phyloP scores from a whole-genome alignment of 1,140 invertebrate genomes.

The Protaetia brevitarsis region DNA sequence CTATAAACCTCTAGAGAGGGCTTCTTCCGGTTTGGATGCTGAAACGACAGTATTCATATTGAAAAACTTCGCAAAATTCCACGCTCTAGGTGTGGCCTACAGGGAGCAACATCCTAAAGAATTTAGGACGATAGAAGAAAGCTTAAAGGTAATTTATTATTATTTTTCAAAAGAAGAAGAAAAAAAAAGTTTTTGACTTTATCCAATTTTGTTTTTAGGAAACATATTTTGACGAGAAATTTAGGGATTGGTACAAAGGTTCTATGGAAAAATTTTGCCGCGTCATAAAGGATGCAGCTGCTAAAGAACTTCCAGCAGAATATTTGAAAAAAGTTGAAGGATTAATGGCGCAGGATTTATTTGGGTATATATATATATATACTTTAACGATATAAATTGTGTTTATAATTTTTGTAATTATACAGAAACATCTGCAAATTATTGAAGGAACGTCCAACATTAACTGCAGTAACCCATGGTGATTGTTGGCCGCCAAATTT shows the following conservation, averaged over 20 bases:
- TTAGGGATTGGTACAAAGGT: conserved; percentile 60
- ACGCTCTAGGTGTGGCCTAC: conserved; percentile 66
- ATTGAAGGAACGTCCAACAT: conserved; percentile 36
- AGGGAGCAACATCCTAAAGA: conserved; percentile 59
- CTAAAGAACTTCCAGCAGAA: conserved; percentile 59
- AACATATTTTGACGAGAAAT: conserved; percentile 58
- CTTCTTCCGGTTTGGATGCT: conserved; percentile 52
- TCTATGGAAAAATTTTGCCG: conserved; percentile 52
- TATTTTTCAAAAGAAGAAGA: conserved; percentile 5
- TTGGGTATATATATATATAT: conserved; percentile 38
- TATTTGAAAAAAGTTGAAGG: conserved; percentile 57
- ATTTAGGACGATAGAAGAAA: conserved; percentile 52
- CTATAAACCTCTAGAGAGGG: conserved; percentile 52
- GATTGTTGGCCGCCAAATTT: conserved; percentile 75
- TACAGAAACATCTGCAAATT: conserved; percentile 34
- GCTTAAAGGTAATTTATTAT: conserved; percentile 38
- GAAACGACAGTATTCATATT: conserved; percentile 55
- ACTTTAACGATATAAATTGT: background rate
- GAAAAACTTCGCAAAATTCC: conserved; percentile 62
- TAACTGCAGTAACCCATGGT: conserved; percentile 62
- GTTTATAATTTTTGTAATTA: conserved; percentile 22
- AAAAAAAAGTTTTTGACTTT: background rate
- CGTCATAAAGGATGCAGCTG: conserved; percentile 61
- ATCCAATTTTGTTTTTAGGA: conserved; percentile 45
- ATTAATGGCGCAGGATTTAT: conserved; percentile 53